A percentile compares a stretch with the other conserved stretches of the same genome.
These are phyloP conservation scores for Globodera rostochiensis DNA, from an alignment of 1,140 invertebrate genomes.

Conservation along the genomic window DNA sequence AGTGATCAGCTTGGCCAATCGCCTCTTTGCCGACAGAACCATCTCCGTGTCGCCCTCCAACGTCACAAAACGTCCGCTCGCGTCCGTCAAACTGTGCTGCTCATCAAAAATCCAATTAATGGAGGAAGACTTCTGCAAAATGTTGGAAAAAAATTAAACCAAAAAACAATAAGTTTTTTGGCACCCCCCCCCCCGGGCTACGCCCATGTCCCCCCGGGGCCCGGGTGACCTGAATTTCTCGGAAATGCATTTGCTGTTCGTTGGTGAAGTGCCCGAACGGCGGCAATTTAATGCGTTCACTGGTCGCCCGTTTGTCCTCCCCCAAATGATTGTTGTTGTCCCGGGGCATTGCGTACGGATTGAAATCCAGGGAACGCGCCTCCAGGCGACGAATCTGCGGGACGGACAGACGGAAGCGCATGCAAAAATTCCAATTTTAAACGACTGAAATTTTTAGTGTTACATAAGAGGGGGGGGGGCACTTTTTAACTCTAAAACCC, in stretches of 20 bases:
- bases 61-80: neutral
- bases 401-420: neutral
- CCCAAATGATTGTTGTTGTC: neutral
- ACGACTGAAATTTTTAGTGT: neutral
- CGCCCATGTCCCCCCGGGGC: neutral
- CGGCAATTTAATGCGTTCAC: constrained; percentile 22
- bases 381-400: constrained; percentile 10
- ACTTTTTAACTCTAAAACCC: no score
- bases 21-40: neutral
- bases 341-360: neutral
- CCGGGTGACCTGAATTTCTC: constrained; percentile 20
- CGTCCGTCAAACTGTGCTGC: neutral
- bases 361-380: constrained; percentile 7
- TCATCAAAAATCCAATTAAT: neutral
- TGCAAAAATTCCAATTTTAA: neutral
- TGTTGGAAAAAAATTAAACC: neutral
- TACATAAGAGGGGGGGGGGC: no score
- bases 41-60: neutral
- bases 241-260: constrained; percentile 20
- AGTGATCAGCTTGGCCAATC: neutral
- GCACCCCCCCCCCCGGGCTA: no score
- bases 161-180: no score
- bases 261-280: constrained; percentile 11
- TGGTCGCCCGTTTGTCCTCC: constrained; percentile 1
- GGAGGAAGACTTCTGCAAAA: neutral